These are phyloP conservation scores for Carassius gibelio DNA, from an alignment of 2,113 vertebrate species.

Conservation along the genomic window DNA sequence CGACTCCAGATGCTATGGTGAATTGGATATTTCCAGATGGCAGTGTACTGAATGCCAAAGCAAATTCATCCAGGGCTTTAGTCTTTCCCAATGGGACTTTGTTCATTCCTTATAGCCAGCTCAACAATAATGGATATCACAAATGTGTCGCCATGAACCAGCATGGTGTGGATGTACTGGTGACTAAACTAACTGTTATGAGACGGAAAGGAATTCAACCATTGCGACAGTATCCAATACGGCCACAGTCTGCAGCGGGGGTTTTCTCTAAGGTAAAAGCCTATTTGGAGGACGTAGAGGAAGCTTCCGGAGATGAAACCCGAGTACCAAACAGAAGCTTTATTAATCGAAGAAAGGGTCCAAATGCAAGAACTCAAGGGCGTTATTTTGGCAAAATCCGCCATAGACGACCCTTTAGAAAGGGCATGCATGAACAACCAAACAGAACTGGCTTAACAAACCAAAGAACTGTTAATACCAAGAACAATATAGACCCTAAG, in stretches of 20 bases:
- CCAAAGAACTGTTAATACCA: conserved; percentile 77
- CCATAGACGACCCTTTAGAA: conserved; percentile 51
- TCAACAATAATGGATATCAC: conserved; percentile 82
- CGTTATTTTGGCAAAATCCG: conserved; percentile 61
- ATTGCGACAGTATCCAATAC: conserved; percentile 70
- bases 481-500: conserved; percentile 84
- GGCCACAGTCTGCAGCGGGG: conserved; percentile 74
- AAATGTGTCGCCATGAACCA: conserved; percentile 85
- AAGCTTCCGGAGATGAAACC: conserved; percentile 77
- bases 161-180: conserved; percentile 79
- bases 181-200: conserved; percentile 75
- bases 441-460: conserved; percentile 80
- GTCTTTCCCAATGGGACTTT: conserved; percentile 81
- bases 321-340: conserved; percentile 31
- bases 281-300: conserved; percentile 68
- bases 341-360: conserved; percentile 22
- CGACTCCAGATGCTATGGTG: conserved; percentile 78
- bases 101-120: conserved; percentile 71
- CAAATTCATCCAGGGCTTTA: conserved; percentile 72
- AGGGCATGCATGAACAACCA: conserved; percentile 70
- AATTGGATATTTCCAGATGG: conserved; percentile 87
- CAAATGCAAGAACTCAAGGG: conserved; percentile 35
- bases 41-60: conserved; percentile 66
- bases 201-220: conserved; percentile 64
- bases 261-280: conserved; percentile 69